Percentiles rank a stretch among this genome's conserved stretches.
phyloP scores from a whole-genome alignment of 2,888 invertebrate genomes.

The Keiferia lycopersicella region DNA sequence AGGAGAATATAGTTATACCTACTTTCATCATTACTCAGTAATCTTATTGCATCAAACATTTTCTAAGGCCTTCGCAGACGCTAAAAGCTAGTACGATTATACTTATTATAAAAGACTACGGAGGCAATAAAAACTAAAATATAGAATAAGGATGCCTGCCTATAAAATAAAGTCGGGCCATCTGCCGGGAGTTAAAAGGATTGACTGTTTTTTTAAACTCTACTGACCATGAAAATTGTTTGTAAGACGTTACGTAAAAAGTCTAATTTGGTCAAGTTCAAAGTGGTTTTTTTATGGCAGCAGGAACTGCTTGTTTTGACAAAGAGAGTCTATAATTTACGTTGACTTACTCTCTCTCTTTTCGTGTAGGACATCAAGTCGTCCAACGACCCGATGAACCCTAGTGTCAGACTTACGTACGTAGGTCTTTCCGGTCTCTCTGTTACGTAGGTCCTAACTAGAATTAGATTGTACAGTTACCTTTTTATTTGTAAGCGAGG shows the following conservation, averaged over 20 bases:
- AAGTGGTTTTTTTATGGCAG: neutral
- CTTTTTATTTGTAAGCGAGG: too few relatives aligned
- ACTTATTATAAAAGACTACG: neutral
- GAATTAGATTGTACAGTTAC: too few relatives aligned
- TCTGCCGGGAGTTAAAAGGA: constrained; percentile 11
- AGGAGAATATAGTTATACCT: too few relatives aligned
- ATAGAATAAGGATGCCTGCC: neutral
- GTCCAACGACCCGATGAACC: too few relatives aligned
- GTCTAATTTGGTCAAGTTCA: constrained; percentile 13
- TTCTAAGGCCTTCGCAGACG: neutral
- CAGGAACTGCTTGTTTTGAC: neutral
- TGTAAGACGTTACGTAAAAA: neutral
- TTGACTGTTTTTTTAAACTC: neutral
- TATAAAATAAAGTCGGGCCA: neutral
- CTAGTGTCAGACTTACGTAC: too few relatives aligned
- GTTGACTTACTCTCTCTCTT: too few relatives aligned
- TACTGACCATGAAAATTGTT: constrained; percentile 12
- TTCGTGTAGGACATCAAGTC: too few relatives aligned
- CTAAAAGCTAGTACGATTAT: neutral
- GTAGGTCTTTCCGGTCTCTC: too few relatives aligned
- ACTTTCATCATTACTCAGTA: too few relatives aligned
- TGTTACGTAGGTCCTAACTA: too few relatives aligned
- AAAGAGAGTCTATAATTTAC: neutral
- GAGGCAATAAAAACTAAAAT: constrained; percentile 8
- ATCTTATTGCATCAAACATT: too few relatives aligned